Conservation (phyloP, 1,140 invertebrate genomes). For the Caenorhabditis remanei region DNA sequence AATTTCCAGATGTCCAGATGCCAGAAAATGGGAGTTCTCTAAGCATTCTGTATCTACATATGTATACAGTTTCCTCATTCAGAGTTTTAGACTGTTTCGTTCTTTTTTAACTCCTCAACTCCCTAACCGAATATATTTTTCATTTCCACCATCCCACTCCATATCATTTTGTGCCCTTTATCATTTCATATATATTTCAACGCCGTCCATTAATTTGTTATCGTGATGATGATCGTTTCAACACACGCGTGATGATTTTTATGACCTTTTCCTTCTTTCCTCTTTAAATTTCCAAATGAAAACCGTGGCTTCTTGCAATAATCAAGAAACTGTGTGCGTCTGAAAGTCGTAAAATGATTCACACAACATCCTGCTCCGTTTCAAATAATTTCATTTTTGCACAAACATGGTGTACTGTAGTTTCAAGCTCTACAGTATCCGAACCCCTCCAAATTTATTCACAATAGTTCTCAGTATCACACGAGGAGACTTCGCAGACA, state of each 20-base stretch:
- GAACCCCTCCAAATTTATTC: constrained; percentile 14
- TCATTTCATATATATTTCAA: neutral
- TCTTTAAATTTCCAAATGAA: no score
- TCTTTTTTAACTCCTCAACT: no score
- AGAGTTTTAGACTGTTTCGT: no score
- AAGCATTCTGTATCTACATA: no score
- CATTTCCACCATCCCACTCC: no score
- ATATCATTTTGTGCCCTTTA: neutral
- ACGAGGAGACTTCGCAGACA: constrained; percentile 10
- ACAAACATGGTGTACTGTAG: neutral
- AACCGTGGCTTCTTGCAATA: no score
- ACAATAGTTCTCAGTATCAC: constrained; percentile 35
- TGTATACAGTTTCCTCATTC: no score
- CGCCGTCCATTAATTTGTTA: no score
- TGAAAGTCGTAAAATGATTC: constrained; percentile 20
- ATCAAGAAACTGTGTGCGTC: neutral
- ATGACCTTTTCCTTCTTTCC: neutral
- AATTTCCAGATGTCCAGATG: no score
- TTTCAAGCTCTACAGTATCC: neutral
- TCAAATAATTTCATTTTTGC: neutral
- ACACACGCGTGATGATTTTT: neutral
- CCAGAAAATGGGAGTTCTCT: no score
- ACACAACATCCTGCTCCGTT: neutral
- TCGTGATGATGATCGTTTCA: neutral
- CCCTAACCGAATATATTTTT: no score